Base-by-base conservation (phyloP, 2,888 invertebrate genomes). In the Listrodromus nycthemerus region DNA sequence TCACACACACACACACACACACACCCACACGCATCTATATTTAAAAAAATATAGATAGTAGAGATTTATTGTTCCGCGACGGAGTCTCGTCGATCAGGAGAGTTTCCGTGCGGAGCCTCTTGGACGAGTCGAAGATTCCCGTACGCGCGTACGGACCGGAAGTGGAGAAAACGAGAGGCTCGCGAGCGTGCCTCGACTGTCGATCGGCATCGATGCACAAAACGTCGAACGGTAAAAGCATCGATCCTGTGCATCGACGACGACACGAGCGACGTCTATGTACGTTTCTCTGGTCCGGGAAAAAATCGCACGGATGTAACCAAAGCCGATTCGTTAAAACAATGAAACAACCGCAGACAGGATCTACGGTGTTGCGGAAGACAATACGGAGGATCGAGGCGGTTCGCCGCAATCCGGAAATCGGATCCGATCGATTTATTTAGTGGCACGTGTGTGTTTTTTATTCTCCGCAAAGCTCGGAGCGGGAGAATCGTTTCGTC, bases 91-190 rank as follows among this genome's bases (percentile, higher is more conserved):
- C 55, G 21, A 55, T 24, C 55, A 41, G 13, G 4, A 41, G 41
- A 16, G 16, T 41, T 41, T 4, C 16, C 41, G 41, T 41, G 41
- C 16, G 16, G 16, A 1, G 41, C 41, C 16, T 41, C 41, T 65
- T 50, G 69, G 70, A n/a, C 69, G 27, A 37, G 58, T 37, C 75
- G 61, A 55, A 37, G 75, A 21, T 50, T 21, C 27, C 16, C 4
- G 16, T 41, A 13, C 48, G 65, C 69, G 74, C 71, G 78, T 81
- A 71, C 48, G 75, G 65, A 82, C 84, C 84, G 84, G 84, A 84
- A 84, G 84, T 84, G 61, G 84, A 84, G 84, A 84, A 84, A 84
- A 84, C 81, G 81, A 82, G 84, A 79, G 84, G 75, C 79, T 41
- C 84, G 79, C 33, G 63, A 79, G 67, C 84, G 84, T 84, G 84